Evolutionary conservation across 2,888 invertebrate genomes (phyloP).

Genomic region (Acanthosoma haemorrhoidale): DNA sequence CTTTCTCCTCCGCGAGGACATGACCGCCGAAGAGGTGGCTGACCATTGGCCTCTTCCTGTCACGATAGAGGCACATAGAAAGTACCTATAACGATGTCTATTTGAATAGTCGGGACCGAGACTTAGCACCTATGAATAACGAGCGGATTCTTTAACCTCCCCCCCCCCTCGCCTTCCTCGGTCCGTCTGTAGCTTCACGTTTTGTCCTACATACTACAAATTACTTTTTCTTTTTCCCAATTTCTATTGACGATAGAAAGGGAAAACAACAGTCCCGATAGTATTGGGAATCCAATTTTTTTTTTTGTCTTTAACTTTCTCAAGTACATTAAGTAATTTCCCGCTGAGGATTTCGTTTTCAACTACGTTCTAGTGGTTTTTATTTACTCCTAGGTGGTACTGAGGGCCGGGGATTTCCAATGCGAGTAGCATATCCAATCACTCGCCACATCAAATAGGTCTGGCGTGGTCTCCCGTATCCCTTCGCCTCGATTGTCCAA

Average conservation of each 20-base stretch:
- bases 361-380: no score
- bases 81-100: slow-evolving; percentile 22
- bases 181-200: slow-evolving; percentile 15
- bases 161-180: not conserved
- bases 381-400: no score
- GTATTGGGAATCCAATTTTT: no score
- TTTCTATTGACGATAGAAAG: not conserved
- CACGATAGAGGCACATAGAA: slow-evolving; percentile 1
- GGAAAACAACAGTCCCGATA: not conserved
- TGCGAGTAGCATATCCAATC: no score
- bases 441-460: no score
- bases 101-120: slow-evolving; percentile 22
- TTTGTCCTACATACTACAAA: not conserved
- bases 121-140: slow-evolving; percentile 6
- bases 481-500: no score
- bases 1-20: not conserved
- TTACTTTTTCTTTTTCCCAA: slow-evolving; percentile 3
- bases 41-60: not conserved
- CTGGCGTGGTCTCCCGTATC: no score
- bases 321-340: no score
- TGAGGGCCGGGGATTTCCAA: no score
- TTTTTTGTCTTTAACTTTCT: no score
- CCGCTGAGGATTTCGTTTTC: no score
- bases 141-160: not conserved
- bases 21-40: not conserved